These are phyloP conservation scores for Syngnathus typhle DNA, from an alignment of 2,113 vertebrate genomes.

Conservation along the genomic window DNA sequence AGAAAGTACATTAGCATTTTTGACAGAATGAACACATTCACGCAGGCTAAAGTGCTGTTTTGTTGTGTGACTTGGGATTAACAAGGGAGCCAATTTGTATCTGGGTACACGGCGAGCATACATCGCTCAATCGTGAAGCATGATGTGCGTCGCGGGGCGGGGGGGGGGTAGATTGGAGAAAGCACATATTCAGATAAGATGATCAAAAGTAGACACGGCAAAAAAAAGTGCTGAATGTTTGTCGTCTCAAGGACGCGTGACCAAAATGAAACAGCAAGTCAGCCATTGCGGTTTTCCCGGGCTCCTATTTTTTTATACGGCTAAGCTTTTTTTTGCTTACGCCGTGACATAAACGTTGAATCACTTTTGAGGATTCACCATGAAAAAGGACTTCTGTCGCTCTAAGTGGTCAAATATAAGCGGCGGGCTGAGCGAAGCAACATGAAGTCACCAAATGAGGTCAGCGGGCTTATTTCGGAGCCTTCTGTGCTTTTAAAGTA, in stretches of 20 bases:
- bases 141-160: not conserved
- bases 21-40: slow-evolving; percentile 8
- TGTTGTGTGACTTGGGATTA: slow-evolving; percentile 3
- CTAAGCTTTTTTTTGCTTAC: too few relatives aligned
- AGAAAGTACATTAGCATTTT: slow-evolving; percentile 5
- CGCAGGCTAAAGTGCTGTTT: not conserved
- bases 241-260: too few relatives aligned
- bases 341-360: not conserved
- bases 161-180: not conserved
- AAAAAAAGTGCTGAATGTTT: too few relatives aligned
- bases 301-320: too few relatives aligned
- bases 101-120: not conserved
- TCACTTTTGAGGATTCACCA: not conserved
- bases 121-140: slow-evolving; percentile 1
- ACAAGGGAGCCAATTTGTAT: slow-evolving; percentile 1
- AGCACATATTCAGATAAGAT: not conserved
- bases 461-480: slow-evolving; percentile 33
- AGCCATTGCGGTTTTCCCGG: too few relatives aligned
- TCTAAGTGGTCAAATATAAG: not conserved
- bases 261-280: too few relatives aligned
- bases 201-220: not conserved
- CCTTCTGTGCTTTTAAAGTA: slow-evolving; percentile 25
- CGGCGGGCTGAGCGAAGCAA: slow-evolving; percentile 31
- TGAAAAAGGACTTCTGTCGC: not conserved
- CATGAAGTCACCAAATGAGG: slow-evolving; percentile 48